phyloP scores from a whole-genome alignment of 2,888 invertebrate genomes.

The Branchellion lobata region DNA sequence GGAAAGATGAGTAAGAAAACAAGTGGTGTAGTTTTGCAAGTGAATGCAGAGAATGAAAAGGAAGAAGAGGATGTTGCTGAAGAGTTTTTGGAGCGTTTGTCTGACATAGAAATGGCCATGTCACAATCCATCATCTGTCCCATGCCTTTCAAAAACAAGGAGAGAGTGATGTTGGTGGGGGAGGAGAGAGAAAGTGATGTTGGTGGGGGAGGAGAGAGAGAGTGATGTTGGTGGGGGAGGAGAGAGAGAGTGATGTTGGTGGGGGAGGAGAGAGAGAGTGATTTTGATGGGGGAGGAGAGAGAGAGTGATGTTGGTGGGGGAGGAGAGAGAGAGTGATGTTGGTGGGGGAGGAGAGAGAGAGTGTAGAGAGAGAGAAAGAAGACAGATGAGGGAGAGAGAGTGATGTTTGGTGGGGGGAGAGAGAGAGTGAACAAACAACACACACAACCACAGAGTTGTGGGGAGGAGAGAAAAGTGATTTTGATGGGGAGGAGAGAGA shows the following conservation, averaged over 20 bases:
- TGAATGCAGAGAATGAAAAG: too few species aligned
- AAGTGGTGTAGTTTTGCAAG: too few species aligned
- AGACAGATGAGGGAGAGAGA: too few species aligned
- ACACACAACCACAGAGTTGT: too few species aligned
- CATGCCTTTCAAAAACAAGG: neutral
- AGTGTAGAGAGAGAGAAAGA: too few species aligned
- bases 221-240: constrained; percentile 34
- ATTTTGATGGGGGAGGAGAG: constrained; percentile 1
- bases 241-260: too few species aligned
- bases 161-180: constrained; percentile 26
- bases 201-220: constrained; percentile 4
- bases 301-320: neutral
- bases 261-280: constrained; percentile 21
- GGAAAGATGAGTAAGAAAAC: too few species aligned
- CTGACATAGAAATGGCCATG: too few species aligned
- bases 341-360: neutral
- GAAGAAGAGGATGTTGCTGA: neutral
- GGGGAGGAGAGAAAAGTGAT: too few species aligned
- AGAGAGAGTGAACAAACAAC: too few species aligned
- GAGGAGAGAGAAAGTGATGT: constrained; percentile 2
- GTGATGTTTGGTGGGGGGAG: too few species aligned
- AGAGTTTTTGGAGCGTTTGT: neutral
- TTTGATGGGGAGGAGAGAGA: constrained; percentile 7
- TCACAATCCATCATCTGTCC: too few species aligned
- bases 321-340: constrained; percentile 30